phyloP scores from a whole-genome alignment of 2,113 vertebrate genomes.

The Prunella fulvescens region DNA sequence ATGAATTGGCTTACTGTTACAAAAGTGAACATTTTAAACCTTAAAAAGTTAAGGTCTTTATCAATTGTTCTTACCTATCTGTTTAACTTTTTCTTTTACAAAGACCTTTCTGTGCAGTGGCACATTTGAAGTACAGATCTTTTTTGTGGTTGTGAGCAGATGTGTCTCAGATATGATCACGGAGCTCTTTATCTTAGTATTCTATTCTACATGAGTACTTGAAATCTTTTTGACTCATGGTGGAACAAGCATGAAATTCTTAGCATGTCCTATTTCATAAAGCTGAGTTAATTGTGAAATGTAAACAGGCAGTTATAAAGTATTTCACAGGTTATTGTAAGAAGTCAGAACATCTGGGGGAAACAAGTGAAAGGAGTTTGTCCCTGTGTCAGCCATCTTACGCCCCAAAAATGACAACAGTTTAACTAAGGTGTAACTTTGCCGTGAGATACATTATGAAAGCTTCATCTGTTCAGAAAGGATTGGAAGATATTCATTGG shows the following conservation, averaged over 20 bases:
- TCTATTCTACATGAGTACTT: neutral
- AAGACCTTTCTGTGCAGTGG: neutral
- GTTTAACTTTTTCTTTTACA: neutral
- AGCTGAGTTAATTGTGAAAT: neutral
- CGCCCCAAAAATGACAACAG: too few relatives aligned
- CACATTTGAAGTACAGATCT: neutral
- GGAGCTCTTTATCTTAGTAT: neutral
- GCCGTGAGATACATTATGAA: rapidly evolving
- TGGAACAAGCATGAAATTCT: neutral
- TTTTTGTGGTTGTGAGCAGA: neutral
- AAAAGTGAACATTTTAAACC: neutral
- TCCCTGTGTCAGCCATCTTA: neutral
- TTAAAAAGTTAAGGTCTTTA: neutral
- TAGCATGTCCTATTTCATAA: neutral
- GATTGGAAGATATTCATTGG: neutral
- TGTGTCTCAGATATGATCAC: neutral
- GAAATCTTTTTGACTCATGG: neutral
- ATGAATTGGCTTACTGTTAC: neutral
- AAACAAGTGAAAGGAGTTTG: neutral
- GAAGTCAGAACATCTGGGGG: neutral
- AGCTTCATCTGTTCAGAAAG: neutral
- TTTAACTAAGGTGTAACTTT: neutral
- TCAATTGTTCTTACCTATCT: neutral
- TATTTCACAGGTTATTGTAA: neutral
- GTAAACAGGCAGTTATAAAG: neutral